phyloP scores from a whole-genome alignment of 2,888 invertebrate species.

The Bembecia ichneumoniformis region DNA sequence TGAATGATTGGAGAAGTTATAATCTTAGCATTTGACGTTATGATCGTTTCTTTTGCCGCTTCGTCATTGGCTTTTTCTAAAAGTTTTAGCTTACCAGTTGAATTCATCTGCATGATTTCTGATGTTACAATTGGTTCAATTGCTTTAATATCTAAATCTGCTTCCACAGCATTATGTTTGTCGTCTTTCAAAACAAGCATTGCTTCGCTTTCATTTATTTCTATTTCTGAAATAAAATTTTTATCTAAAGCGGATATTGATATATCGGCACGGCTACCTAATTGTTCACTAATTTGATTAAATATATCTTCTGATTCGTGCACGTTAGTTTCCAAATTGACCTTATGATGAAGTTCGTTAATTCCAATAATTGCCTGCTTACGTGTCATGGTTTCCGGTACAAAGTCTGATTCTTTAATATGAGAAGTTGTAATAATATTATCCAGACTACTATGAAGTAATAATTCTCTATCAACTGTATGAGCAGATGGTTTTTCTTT shows the following conservation, averaged over 20 bases:
- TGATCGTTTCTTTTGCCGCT: constrained; percentile 53
- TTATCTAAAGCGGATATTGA: constrained; percentile 72
- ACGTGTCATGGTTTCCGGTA: constrained; percentile 50
- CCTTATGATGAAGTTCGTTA: constrained; percentile 74
- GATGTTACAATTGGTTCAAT: constrained; percentile 74
- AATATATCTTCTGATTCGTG: constrained; percentile 74
- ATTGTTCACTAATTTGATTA: constrained; percentile 45
- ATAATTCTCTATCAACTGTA: constrained; percentile 42
- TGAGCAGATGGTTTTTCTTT: constrained; percentile 34
- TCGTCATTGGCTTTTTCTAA: constrained; percentile 60
- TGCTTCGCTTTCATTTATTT: constrained; percentile 79
- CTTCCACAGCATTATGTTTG: constrained; percentile 57
- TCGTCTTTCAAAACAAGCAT: constrained; percentile 63
- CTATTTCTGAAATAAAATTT: constrained; percentile 67
- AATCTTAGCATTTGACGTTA: constrained; percentile 76
- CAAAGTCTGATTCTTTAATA: constrained; percentile 74
- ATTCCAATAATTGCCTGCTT: constrained; percentile 74
- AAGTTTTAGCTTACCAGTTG: constrained; percentile 59
- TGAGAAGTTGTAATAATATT: constrained; percentile 76
- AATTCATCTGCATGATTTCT: constrained; percentile 60
- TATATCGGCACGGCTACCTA: constrained; percentile 53
- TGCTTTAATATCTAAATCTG: constrained; percentile 72
- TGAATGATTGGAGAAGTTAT: constrained; percentile 73
- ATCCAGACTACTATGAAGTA: constrained; percentile 67
- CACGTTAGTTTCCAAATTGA: constrained; percentile 70